phyloP scores from a whole-genome alignment of 2,888 invertebrate species.

The Polyploca ridens region DNA sequence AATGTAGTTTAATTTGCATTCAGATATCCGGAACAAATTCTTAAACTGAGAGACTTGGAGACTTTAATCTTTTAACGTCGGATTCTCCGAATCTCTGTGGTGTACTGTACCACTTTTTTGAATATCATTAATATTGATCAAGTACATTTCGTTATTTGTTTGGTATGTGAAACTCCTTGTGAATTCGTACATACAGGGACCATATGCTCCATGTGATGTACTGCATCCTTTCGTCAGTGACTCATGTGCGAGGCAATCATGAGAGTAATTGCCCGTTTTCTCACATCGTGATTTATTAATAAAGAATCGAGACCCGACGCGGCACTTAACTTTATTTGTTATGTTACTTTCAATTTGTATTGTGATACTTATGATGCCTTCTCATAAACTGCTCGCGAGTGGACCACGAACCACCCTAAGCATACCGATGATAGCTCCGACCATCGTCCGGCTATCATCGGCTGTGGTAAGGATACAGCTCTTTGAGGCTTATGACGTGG shows the following conservation, averaged over 20 bases:
- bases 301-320: slow-evolving; percentile 60
- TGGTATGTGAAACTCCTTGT: not conserved
- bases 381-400: slow-evolving; percentile 23
- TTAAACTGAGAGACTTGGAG: not conserved
- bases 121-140: not conserved
- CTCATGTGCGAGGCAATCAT: slow-evolving; percentile 70
- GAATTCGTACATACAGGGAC: slow-evolving; percentile 16
- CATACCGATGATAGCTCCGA: too few relatives aligned
- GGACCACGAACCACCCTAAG: too few relatives aligned
- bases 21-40: not conserved
- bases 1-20: not conserved
- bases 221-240: slow-evolving; percentile 60
- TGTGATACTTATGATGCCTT: slow-evolving; percentile 46
- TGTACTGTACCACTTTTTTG: not conserved
- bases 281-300: slow-evolving; percentile 80
- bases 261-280: slow-evolving; percentile 79
- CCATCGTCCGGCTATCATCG: too few relatives aligned
- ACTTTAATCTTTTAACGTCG: not conserved
- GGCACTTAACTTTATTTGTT: slow-evolving; percentile 68
- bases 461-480: too few relatives aligned
- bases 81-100: not conserved
- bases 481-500: too few relatives aligned
- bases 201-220: slow-evolving; percentile 43
- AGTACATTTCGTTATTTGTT: slow-evolving; percentile 3
- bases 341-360: slow-evolving; percentile 69